Percentiles rank a stretch among this genome's conserved stretches.
Conservation (phyloP, 2,797 vertebrate genomes). For the Eulemur mongoz region DNA sequence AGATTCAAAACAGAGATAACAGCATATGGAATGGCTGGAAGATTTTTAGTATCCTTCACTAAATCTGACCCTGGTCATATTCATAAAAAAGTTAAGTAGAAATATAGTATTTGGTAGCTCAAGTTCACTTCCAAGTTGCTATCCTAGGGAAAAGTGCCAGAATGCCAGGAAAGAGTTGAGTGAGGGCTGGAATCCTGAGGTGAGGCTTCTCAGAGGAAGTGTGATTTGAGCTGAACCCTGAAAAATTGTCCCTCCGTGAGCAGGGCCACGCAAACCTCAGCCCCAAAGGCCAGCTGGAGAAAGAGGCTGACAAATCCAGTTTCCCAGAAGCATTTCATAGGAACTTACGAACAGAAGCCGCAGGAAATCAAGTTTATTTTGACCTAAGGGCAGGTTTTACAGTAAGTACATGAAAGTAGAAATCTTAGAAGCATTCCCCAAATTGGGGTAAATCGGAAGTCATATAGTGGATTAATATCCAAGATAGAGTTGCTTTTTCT, state of each 20-base stretch:
- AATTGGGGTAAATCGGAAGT: not conserved
- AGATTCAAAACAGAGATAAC: not conserved
- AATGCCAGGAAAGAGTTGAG: not conserved
- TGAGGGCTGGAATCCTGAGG: not conserved
- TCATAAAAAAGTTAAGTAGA: not conserved
- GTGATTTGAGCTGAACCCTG: not conserved
- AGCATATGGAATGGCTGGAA: not conserved
- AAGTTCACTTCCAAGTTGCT: not conserved
- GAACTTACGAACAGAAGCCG: not conserved
- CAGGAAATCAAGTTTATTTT: not conserved
- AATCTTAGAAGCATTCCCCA: not conserved
- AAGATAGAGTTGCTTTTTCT: not conserved
- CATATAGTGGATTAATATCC: not conserved
- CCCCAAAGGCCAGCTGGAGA: not conserved
- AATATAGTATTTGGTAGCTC: not conserved
- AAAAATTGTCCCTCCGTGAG: not conserved
- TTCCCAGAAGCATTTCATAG: not conserved
- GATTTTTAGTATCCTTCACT: not conserved
- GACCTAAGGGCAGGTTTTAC: not conserved
- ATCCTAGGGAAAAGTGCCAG: not conserved
- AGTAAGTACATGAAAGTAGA: too few species aligned
- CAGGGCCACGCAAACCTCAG: not conserved
- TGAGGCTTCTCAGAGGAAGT: not conserved
- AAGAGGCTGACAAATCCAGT: not conserved
- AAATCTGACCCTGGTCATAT: not conserved